phyloP scores from a whole-genome alignment of 1,140 invertebrate genomes.

The Halictus rubicundus region DNA sequence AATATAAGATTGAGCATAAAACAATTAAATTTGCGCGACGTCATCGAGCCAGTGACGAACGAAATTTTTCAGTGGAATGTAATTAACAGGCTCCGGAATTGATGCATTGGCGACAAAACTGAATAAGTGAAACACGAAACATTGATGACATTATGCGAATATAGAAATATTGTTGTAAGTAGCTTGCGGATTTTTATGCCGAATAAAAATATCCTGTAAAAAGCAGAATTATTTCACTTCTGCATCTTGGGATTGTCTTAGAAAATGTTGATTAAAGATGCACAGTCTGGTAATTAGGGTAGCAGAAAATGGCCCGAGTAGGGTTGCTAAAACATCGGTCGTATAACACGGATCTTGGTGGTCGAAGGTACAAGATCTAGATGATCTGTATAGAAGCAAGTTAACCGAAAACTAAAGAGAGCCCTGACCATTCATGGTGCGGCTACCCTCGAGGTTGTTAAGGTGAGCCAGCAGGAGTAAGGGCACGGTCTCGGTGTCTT shows the following conservation, averaged over 20 bases:
- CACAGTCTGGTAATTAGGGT: neutral
- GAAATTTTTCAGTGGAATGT: too few species aligned
- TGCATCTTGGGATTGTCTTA: too few species aligned
- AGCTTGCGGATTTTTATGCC: too few species aligned
- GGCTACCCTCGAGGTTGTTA: slow-evolving; percentile 58
- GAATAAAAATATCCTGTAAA: too few species aligned
- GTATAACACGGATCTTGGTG: slow-evolving; percentile 23
- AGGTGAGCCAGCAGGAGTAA: slow-evolving; percentile 23
- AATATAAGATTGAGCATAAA: neutral
- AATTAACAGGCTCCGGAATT: too few species aligned
- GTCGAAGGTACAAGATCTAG: slow-evolving; percentile 20
- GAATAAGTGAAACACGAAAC: too few species aligned
- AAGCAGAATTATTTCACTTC: too few species aligned
- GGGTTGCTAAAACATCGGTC: slow-evolving; percentile 24
- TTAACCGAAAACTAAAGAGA: slow-evolving; percentile 35
- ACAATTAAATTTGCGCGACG: neutral
- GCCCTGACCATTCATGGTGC: slow-evolving; percentile 45
- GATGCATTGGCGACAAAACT: too few species aligned
- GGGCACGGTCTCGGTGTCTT: slow-evolving; percentile 55
- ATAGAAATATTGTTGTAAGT: too few species aligned
- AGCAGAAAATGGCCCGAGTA: neutral
- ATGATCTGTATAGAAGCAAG: slow-evolving; percentile 18
- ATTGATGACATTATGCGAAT: too few species aligned
- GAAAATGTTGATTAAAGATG: too few species aligned
- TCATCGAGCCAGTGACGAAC: too few species aligned